A percentile compares a stretch with the other conserved stretches of the same genome.
phyloP scores from a whole-genome alignment of 2,888 invertebrate genomes.

The Pammene fasciana region DNA sequence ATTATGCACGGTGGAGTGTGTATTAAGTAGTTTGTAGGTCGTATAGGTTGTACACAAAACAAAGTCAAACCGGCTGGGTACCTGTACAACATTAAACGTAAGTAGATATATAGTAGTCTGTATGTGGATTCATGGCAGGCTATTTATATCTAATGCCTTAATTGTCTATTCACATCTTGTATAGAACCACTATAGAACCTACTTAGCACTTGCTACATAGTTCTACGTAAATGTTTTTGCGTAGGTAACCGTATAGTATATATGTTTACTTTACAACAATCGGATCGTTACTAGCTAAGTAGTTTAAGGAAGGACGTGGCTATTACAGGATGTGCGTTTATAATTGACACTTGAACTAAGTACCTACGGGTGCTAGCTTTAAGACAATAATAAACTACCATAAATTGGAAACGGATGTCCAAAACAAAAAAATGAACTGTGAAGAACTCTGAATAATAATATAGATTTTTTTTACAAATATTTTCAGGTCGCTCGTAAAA shows the following conservation, averaged over 20 bases:
- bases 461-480: no score
- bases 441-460: no score
- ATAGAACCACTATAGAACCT: background rate
- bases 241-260: background rate
- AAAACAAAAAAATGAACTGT: no score
- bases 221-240: constrained; percentile 1
- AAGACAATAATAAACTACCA: no score
- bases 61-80: constrained; percentile 5
- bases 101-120: no score
- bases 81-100: background rate
- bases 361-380: background rate
- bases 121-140: background rate
- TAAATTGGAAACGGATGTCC: no score
- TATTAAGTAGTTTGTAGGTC: no score
- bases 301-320: constrained; percentile 5
- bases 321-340: constrained; percentile 12
- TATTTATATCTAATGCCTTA: background rate
- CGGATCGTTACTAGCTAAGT: constrained; percentile 1
- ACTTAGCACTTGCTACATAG: background rate
- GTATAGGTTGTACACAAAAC: background rate
- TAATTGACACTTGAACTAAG: background rate
- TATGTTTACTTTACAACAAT: constrained; percentile 7
- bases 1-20: no score
- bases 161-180: background rate
- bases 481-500: no score